These are phyloP conservation scores for Nasonovia ribisnigri DNA, from an alignment of 2,888 invertebrate species.

Conservation along the genomic window DNA sequence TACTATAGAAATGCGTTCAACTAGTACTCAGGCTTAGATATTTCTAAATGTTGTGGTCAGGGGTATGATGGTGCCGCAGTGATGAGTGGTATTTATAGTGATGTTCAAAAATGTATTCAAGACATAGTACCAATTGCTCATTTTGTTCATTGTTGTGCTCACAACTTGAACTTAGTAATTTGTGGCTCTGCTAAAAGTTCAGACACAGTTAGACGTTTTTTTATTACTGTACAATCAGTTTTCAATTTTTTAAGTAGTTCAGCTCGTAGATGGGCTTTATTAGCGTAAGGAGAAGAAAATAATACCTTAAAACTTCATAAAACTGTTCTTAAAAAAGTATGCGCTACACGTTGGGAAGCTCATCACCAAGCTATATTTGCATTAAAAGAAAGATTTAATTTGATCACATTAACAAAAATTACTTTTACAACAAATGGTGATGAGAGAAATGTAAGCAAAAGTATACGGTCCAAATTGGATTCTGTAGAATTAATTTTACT, in stretches of 20 bases:
- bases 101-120: conserved; percentile 12
- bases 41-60: neutral
- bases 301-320: neutral
- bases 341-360: no score
- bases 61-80: neutral
- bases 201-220: neutral
- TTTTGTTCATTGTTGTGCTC: conserved; percentile 17
- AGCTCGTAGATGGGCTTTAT: conserved; percentile 29
- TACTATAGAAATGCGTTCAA: neutral
- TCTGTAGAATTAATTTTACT: conserved; percentile 17
- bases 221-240: neutral
- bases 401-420: no score
- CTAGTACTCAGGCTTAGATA: neutral
- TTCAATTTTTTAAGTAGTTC: neutral
- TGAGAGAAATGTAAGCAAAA: no score
- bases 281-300: conserved; percentile 12
- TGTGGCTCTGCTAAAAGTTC: neutral
- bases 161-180: conserved; percentile 11
- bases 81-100: neutral
- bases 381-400: no score
- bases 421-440: no score
- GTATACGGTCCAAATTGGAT: no score
- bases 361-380: no score
- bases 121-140: neutral
- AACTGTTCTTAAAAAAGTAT: no score